Conservation (phyloP, 1,140 invertebrate species). For the Leptoteleia sp. region DNA sequence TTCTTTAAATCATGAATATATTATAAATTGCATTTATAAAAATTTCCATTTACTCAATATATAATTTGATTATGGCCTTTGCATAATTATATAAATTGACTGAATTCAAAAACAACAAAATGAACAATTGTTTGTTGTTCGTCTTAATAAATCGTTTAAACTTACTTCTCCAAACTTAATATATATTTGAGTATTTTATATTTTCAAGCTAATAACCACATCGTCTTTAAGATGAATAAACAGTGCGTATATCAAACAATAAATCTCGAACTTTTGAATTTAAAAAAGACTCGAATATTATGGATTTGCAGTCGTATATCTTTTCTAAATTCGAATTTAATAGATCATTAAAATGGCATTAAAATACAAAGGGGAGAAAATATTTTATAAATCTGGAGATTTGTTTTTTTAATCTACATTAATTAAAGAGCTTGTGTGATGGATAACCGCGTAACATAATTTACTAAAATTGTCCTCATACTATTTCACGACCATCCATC, state of each 20-base stretch:
- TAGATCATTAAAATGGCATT: constrained; percentile 52
- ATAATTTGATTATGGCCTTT: no score
- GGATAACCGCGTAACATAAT: constrained; percentile 36
- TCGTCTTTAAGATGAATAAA: constrained; percentile 10
- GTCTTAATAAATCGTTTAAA: no score
- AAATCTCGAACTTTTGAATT: constrained; percentile 32
- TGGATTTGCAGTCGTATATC: constrained; percentile 32
- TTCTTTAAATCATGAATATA: no score
- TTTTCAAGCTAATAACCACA: no score
- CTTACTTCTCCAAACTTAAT: neutral
- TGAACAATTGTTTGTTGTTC: no score
- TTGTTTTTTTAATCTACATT: constrained; percentile 45
- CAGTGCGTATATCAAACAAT: constrained; percentile 6
- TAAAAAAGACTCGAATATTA: constrained; percentile 25
- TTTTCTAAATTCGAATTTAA: constrained; percentile 55
- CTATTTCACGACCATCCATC: constrained; percentile 28
- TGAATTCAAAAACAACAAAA: no score
- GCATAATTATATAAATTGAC: no score
- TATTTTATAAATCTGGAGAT: constrained; percentile 43
- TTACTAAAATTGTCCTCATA: constrained; percentile 45
- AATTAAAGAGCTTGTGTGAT: constrained; percentile 42
- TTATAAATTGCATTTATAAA: no score
- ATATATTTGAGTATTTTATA: no score
- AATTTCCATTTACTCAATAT: no score
- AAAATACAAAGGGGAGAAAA: constrained; percentile 28